These are phyloP conservation scores for Halyomorpha halys DNA, from an alignment of 1,140 invertebrate genomes.

Conservation along the genomic window DNA sequence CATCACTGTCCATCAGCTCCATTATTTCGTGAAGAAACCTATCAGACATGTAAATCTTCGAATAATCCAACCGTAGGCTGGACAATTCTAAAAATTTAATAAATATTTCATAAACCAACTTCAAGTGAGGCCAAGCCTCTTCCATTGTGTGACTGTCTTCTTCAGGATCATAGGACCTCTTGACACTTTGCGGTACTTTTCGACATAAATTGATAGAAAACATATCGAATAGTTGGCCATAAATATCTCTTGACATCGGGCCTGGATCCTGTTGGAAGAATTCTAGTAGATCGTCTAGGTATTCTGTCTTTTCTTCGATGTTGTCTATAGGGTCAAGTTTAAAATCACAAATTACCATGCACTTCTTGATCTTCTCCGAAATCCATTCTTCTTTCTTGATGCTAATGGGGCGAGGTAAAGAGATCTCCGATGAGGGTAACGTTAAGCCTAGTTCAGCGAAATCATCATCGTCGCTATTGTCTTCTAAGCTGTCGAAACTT, in stretches of 20 bases:
- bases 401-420: no score
- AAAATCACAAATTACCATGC: no score
- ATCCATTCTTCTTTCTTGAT: no score
- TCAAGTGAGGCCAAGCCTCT: conserved; percentile 92
- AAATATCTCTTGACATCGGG: neutral
- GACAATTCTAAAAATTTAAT: conserved; percentile 90
- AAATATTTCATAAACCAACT: conserved; percentile 93
- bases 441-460: no score
- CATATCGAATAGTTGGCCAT: conserved; percentile 33
- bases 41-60: conserved; percentile 96
- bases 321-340: no score
- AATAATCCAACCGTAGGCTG: conserved; percentile 91
- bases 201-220: conserved; percentile 94
- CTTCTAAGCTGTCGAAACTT: no score
- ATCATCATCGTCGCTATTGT: no score
- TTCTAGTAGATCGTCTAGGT: no score
- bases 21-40: conserved; percentile 84
- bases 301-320: no score
- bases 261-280: no score
- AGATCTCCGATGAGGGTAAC: no score
- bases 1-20: conserved; percentile 97
- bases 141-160: conserved; percentile 98
- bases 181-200: conserved; percentile 93
- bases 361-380: no score
- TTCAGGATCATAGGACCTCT: conserved; percentile 98